Conservation (phyloP, 2,797 vertebrate genomes). For the Danio choprae region DNA sequence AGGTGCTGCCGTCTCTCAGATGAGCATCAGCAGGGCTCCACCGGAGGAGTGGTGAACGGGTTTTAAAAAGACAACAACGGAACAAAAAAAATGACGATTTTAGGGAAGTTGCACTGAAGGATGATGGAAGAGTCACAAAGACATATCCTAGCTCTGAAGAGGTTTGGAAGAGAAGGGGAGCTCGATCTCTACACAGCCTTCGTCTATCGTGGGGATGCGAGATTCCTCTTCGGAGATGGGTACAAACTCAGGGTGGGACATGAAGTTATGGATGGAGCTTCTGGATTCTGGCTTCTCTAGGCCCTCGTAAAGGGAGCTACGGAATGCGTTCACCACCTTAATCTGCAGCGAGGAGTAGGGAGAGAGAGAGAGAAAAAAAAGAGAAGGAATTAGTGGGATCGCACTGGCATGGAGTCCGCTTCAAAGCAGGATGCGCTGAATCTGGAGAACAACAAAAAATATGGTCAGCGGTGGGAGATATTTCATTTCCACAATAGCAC, state of each 20-base stretch:
- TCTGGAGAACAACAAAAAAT: conserved; percentile 36
- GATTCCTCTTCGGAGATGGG: conserved; percentile 87
- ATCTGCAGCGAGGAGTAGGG: conserved; percentile 78
- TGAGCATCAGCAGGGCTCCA: conserved; percentile 44
- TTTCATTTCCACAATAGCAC: conserved; percentile 21
- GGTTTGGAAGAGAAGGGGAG: conserved; percentile 59
- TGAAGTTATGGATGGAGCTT: conserved; percentile 96
- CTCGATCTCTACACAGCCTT: conserved; percentile 75
- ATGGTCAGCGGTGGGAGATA: conserved; percentile 36
- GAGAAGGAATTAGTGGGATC: conserved; percentile 56
- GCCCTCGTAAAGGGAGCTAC: conserved; percentile 89
- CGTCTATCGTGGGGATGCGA: conserved; percentile 79
- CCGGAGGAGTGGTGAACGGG: conserved; percentile 55
- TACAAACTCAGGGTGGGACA: conserved; percentile 91
- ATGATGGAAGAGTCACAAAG: conserved; percentile 76
- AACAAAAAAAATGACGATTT: background rate
- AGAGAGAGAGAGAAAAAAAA: conserved; percentile 20
- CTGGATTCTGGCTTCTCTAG: conserved; percentile 89
- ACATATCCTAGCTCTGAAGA: conserved; percentile 80
- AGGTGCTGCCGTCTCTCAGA: conserved; percentile 48
- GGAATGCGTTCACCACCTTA: conserved; percentile 96
- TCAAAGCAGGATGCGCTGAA: conserved; percentile 20
- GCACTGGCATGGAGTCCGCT: background rate
- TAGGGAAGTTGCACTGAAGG: conserved; percentile 3
- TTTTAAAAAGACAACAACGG: conserved; percentile 5